phyloP scores from a whole-genome alignment of 2,113 vertebrate species.

The Potamarius usumacintae region DNA sequence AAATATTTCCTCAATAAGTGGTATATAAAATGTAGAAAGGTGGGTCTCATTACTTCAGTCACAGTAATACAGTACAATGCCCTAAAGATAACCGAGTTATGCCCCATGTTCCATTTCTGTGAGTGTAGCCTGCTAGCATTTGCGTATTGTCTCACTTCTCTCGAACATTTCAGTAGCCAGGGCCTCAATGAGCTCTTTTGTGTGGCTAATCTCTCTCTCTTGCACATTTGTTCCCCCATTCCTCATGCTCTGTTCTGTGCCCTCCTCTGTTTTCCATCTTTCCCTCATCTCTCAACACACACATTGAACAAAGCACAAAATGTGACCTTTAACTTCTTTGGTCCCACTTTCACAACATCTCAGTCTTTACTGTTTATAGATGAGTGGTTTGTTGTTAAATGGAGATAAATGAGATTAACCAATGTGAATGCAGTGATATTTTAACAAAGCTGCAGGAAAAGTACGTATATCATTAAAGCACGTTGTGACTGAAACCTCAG shows the following conservation, averaged over 20 bases:
- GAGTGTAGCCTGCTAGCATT: slow-evolving; percentile 40
- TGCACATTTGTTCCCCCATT: background rate
- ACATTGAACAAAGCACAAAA: slow-evolving; percentile 59
- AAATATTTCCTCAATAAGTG: background rate
- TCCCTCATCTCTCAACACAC: slow-evolving; percentile 39
- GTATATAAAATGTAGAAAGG: background rate
- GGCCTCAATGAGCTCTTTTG: slow-evolving; percentile 73
- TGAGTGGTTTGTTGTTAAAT: background rate
- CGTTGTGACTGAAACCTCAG: background rate
- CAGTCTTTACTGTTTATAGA: background rate
- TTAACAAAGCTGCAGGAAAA: background rate
- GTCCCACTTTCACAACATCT: slow-evolving; percentile 39
- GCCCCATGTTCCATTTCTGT: slow-evolving; percentile 13
- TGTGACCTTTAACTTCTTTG: slow-evolving; percentile 67
- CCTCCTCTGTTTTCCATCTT: slow-evolving; percentile 47
- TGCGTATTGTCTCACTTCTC: slow-evolving; percentile 60
- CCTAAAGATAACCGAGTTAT: background rate
- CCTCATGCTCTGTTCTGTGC: background rate
- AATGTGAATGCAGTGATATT: background rate
- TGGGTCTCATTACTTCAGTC: background rate
- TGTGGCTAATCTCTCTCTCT: slow-evolving; percentile 22
- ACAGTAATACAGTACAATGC: background rate
- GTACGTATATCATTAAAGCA: background rate
- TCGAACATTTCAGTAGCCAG: background rate
- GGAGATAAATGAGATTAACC: background rate